Percentiles rank a stretch among this genome's conserved stretches.
Evolutionary conservation across 1,140 invertebrate genomes (phyloP).

Genomic region (Harpegnathos saltator): DNA sequence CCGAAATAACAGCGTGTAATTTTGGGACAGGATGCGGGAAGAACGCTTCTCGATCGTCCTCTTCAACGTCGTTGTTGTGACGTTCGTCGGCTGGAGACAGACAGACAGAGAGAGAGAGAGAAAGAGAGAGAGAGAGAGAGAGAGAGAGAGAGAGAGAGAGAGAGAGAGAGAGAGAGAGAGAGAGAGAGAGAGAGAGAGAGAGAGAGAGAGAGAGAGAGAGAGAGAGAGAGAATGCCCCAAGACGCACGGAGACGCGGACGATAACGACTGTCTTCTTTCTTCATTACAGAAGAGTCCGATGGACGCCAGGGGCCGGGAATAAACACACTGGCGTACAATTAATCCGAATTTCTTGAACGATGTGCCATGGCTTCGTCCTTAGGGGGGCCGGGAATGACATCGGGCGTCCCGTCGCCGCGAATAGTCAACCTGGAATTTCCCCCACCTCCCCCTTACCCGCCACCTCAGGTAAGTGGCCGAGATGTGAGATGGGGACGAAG

Average conservation of each 20-base stretch:
- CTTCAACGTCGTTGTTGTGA: background rate
- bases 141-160: no score
- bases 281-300: slow-evolving; percentile 23
- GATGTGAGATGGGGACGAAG: no score
- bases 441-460: slow-evolving; percentile 86
- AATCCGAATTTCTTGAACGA: slow-evolving; percentile 65
- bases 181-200: no score
- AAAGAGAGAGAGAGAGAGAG: no score
- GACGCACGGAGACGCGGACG: background rate
- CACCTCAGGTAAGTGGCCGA: slow-evolving; percentile 77
- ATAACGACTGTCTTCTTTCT: background rate
- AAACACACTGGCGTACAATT: slow-evolving; percentile 27
- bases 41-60: slow-evolving; percentile 3
- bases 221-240: no score
- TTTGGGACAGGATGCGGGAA: background rate
- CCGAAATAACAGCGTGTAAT: slow-evolving; percentile 15
- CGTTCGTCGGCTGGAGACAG: background rate
- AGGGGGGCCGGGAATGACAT: slow-evolving; percentile 77
- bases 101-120: no score
- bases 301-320: slow-evolving; percentile 18
- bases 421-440: slow-evolving; percentile 86
- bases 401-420: slow-evolving; percentile 76
- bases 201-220: no score
- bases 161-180: no score
- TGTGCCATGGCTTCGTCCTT: slow-evolving; percentile 80